Base-by-base conservation (phyloP, 2,888 invertebrate genomes). In the Hyposoter dolosus region DNA sequence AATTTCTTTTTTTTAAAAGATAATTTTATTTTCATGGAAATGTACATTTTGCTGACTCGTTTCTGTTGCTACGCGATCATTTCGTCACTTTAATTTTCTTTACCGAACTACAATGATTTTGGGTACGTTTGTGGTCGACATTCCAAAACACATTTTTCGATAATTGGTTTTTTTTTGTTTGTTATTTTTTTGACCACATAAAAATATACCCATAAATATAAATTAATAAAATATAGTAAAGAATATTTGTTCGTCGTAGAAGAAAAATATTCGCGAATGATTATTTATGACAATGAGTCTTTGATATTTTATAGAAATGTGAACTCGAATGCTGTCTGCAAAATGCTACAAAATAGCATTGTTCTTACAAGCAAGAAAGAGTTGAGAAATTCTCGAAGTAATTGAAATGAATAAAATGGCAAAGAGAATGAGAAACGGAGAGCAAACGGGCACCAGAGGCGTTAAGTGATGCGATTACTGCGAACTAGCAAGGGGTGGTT, bases 381-480 rank as follows among this genome's bases (percentile, higher is more conserved):
- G 65, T 81, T 12, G 71, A 53, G 32, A 69, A 72, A 84, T 9
- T 53, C 60, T 47, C 9, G 12, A 56, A 81, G 50, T 45, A n/a
- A 66, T 76, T 17, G 35, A n/a, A 45, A n/a, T 45, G 45, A 45
- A 84, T 32, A 75, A 82, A 75, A 72, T 47, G 32, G 77, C 2
- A 23, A 77, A 72, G 35, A 53, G 66, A 56, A 47, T 66, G 65
- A 10, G 50, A 45, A 9, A 23, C 40, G 19, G 17, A n/a, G 53
- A 43, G 50, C 50, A 50, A 65, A 53, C 80, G 74, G 72, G 65
- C 60, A 76, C 47, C 60, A 53, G 80, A 84, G 81, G 76, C 72
- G 81, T 72, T 81, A 84, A 84, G 81, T 81, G 84, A 81, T 45
- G 66, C 76, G 77, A 84, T 81, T 81, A 81, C 81, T 71, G 56